Evolutionary conservation across 2,888 invertebrate species (phyloP), one percentile per base, ranked within the genome.

Genomic region (Cerceris ruficornis): DNA sequence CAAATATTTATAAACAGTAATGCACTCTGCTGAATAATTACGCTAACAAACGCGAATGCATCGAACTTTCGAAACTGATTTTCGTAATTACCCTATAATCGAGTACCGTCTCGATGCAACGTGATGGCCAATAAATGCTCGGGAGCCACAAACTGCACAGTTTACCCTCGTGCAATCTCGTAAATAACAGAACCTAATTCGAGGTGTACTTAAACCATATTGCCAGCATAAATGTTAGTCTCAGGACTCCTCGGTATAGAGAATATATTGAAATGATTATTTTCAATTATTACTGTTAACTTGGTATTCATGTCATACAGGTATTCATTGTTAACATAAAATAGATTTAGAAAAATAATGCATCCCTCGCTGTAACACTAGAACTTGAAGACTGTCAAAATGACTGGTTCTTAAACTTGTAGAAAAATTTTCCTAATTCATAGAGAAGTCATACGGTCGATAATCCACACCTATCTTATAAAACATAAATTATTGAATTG

Each of bases 111-210:
- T 43, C 17, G 49, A n/a, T 6, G 39, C 49, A 57, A 11, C 15
- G n/a, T 49, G 46, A 64, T 58, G 50, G 42, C 11, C 57, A 17
- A 61, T 64, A 64, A 58, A 49, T 55, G 57, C n/a, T 39, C 5
- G 11, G 17, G 28, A 17, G 2, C 49, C 17, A 15, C 42, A 39
- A 65, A 71, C 66, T 49, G 55, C 50, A 59, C 60, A 55, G 7
- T 52, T 66, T 49, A 41, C 9, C 39, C 28, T 46, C 50, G n/a
- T 43, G 50, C n/a, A 49, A 60, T 57, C 50, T 69, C 66, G 49
- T 77, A 77, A 71, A 78, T 50, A 65, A 49, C 39, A 49, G 43
- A n/a, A 15, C 49, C 14, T 39, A 54, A 76, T 64, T 67, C 39
- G 41, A 9, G 43, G 46, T 28, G 46, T 52, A 75, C 58, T 62